Percentiles rank a stretch among this genome's conserved stretches.
phyloP scores from a whole-genome alignment of 2,888 invertebrate genomes.

The Sphaerophoria taeniata region DNA sequence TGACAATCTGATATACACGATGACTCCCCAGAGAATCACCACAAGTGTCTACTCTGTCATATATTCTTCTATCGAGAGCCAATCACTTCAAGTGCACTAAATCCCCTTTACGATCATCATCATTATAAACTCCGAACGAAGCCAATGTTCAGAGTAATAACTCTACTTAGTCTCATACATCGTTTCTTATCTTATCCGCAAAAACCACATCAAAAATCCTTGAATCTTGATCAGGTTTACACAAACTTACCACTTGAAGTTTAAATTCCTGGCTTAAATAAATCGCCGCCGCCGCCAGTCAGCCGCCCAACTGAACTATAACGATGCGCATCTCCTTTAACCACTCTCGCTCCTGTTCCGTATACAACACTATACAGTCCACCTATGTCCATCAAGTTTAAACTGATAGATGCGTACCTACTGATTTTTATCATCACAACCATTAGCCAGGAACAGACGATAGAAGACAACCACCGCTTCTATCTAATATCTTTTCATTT shows the following conservation, averaged over 20 bases:
- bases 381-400: neutral
- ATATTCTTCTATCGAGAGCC: constrained; percentile 17
- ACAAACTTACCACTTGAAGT: constrained; percentile 22
- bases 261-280: constrained; percentile 28
- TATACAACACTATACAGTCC: neutral
- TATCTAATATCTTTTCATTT: constrained; percentile 51
- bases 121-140: neutral
- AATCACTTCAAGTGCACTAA: constrained; percentile 31
- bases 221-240: constrained; percentile 57
- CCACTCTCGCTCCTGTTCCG: neutral
- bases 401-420: constrained; percentile 33
- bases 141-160: constrained; percentile 12
- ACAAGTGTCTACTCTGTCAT: constrained; percentile 31
- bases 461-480: neutral
- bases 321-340: neutral
- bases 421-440: constrained; percentile 50
- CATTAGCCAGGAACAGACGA: constrained; percentile 28
- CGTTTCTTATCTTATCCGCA: constrained; percentile 33
- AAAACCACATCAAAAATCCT: constrained; percentile 67
- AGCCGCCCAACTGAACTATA: neutral
- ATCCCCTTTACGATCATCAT: neutral
- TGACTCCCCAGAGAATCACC: constrained; percentile 55
- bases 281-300: constrained; percentile 24
- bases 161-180: neutral
- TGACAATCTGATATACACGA: constrained; percentile 6